A percentile compares a stretch with the other conserved stretches of the same genome.
Evolutionary conservation across 2,888 invertebrate species (phyloP).

Genomic region (Amblyjoppa proteus): DNA sequence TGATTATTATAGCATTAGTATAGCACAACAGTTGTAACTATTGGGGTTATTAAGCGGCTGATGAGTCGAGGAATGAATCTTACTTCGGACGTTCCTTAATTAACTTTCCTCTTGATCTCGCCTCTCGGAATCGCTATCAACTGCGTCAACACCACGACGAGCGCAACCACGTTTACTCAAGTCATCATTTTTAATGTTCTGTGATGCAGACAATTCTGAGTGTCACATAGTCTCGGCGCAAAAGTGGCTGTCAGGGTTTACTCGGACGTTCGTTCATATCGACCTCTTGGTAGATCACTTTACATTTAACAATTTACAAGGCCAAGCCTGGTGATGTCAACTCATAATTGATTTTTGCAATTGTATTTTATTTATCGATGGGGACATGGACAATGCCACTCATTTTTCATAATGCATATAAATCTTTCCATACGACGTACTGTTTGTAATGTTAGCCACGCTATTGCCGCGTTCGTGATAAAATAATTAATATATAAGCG

Average conservation of each 20-base stretch:
- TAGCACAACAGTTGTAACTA: conserved; percentile 75
- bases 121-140: conserved; percentile 68
- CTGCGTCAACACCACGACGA: conserved; percentile 53
- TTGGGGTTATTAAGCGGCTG: conserved; percentile 78
- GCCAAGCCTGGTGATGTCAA: no score
- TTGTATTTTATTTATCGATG: no score
- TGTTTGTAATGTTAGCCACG: no score
- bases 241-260: no score
- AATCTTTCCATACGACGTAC: no score
- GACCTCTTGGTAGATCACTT: no score
- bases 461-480: not conserved
- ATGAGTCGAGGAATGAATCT: conserved; percentile 75
- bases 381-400: no score
- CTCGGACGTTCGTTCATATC: no score
- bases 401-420: no score
- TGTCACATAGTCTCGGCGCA: no score
- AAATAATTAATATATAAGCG: conserved; percentile 52
- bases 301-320: no score
- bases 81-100: conserved; percentile 75
- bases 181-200: not conserved
- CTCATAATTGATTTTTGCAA: no score
- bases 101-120: conserved; percentile 71
- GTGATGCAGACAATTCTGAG: not conserved
- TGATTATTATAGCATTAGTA: conserved; percentile 28
- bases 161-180: not conserved